phyloP scores from a whole-genome alignment of 2,113 vertebrate genomes.

The Ciconia boyciana region DNA sequence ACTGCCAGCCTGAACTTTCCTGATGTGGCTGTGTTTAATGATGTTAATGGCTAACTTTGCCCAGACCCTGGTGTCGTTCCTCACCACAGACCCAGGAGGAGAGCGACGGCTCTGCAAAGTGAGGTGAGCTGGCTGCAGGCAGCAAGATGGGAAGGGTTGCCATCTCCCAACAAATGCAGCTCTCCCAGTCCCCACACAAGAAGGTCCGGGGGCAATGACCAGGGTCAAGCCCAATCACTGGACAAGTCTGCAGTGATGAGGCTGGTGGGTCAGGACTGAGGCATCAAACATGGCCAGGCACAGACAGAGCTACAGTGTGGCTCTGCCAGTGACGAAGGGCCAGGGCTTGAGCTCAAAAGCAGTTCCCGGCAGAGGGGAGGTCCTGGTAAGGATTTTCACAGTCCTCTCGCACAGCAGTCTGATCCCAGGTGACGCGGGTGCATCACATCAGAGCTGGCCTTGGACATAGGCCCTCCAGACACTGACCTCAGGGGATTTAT shows the following conservation, averaged over 20 bases:
- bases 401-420: fast-evolving
- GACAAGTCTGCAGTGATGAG: background rate
- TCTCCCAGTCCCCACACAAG: background rate
- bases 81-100: background rate
- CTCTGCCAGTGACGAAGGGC: background rate
- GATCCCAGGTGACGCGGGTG: no score
- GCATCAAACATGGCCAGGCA: background rate
- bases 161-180: background rate
- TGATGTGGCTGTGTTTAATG: fast-evolving
- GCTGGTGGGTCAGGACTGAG: background rate
- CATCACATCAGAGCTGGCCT: background rate
- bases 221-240: background rate
- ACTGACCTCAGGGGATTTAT: background rate
- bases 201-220: fast-evolving
- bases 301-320: background rate
- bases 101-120: background rate
- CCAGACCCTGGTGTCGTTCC: background rate
- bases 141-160: background rate
- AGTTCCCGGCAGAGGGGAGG: background rate
- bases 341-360: background rate
- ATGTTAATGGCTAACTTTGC: background rate
- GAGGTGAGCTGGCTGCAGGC: background rate
- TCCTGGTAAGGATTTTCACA: background rate
- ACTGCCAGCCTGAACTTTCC: background rate
- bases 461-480: background rate